A percentile compares a stretch with the other conserved stretches of the same genome.
phyloP scores from a whole-genome alignment of 2,797 vertebrate genomes.

The Melopsittacus undulatus region DNA sequence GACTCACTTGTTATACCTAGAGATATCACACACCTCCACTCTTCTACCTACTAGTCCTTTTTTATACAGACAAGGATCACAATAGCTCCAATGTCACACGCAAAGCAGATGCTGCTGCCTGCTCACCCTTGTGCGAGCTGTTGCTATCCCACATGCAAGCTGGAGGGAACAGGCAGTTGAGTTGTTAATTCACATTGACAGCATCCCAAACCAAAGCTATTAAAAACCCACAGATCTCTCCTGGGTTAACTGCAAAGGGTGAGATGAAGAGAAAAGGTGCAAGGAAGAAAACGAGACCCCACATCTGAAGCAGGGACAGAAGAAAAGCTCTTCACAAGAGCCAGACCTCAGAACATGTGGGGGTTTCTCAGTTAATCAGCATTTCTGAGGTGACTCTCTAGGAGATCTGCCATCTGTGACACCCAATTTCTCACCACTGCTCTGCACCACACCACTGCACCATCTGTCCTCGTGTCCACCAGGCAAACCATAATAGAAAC shows the following conservation, averaged over 20 bases:
- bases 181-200: rapidly evolving
- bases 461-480: background rate
- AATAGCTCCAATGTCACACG: background rate
- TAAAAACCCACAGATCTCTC: background rate
- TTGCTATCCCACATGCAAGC: background rate
- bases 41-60: background rate
- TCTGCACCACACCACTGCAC: slow-evolving; percentile 21
- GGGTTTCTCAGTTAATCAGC: background rate
- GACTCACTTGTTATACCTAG: background rate
- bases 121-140: background rate
- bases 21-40: background rate
- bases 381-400: background rate
- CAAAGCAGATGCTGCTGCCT: background rate
- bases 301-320: background rate
- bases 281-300: background rate
- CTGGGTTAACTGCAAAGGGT: background rate
- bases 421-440: background rate
- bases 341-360: rapidly evolving
- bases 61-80: background rate
- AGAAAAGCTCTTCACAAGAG: background rate
- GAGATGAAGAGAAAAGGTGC: background rate
- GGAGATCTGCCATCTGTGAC: background rate
- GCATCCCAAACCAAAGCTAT: rapidly evolving
- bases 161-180: background rate
- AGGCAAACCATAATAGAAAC: background rate